Base-by-base conservation (phyloP, 2,888 invertebrate species). In the Rotaria magnacalcarata region DNA sequence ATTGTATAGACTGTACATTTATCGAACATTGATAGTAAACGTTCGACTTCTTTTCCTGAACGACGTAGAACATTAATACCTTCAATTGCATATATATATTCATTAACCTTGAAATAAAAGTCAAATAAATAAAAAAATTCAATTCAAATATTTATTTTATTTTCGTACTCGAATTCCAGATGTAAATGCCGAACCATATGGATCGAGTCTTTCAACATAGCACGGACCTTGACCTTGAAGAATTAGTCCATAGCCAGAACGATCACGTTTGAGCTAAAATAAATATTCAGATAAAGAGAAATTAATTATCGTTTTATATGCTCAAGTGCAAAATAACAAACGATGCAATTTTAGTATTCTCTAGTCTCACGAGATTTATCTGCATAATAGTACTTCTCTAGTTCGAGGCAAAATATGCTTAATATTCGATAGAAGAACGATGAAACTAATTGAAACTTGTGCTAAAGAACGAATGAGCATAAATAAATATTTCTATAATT, bases 11-110 rank as follows among this genome's bases (percentile, higher is more conserved):
- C 11, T 2, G 47, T 80, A 47, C 80, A 80, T 47, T 80, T 80
- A 47, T 80, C 80, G n/a, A 80, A 80, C 80, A 80, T 80, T 11
- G 80, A 80, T 80, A 80, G 47, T 80, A 80, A n/a, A 80, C 80
- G 80, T n/a, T 80, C 80, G 14, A 80, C 80, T 80, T 80, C 80
- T 80, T 80, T 80, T n/a, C 80, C 80, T 3, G 47, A 47, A 80
- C 80, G 80, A 24, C 80, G 80, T 4, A 80, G 47, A 4, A 80
- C 80, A 47, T 47, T 80, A 14, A 80, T 47, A 43, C 80, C 80
- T 80, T 80, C 80, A 21, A 80, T 47, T 43, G 80, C 80, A 80
- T 80, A 80, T 14, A 80, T 0, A 80, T 80, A 80, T 47, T 80
- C 80, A 80, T 80, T 80, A 11, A 47, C 34, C 80, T 80, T 27